A percentile compares a stretch with the other conserved stretches of the same genome.
phyloP scores from a whole-genome alignment of 2,888 invertebrate species.

The Athripsodes cinereus region DNA sequence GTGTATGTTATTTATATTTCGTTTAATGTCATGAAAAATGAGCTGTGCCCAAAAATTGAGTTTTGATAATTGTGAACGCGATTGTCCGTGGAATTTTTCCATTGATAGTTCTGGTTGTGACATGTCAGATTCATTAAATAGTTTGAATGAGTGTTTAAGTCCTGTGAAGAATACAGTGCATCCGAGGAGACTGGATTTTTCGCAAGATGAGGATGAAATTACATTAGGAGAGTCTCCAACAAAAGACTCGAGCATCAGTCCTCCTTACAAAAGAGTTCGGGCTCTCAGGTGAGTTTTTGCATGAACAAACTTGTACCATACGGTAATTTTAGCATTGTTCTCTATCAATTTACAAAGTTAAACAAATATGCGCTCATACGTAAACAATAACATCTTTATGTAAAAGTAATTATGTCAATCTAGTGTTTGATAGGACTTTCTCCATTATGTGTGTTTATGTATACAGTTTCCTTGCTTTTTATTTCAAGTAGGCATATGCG shows the following conservation, averaged over 20 bases:
- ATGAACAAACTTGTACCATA: too few species aligned
- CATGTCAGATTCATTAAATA: conserved; percentile 57
- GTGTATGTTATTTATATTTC: conserved; percentile 5
- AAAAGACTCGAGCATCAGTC: conserved; percentile 31
- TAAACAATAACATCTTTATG: too few species aligned
- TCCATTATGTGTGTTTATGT: neutral
- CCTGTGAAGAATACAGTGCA: conserved; percentile 49
- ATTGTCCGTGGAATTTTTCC: conserved; percentile 40
- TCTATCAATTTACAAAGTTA: too few species aligned
- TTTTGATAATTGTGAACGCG: conserved; percentile 36
- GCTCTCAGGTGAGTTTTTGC: conserved; percentile 45
- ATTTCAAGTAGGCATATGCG: too few species aligned
- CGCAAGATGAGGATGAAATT: conserved; percentile 42
- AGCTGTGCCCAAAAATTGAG: conserved; percentile 36
- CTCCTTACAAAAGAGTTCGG: conserved; percentile 55
- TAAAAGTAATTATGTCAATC: too few species aligned
- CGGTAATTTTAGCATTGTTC: neutral
- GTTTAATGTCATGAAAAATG: conserved; percentile 29
- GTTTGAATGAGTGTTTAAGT: conserved; percentile 53
- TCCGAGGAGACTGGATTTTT: conserved; percentile 57
- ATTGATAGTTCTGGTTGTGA: conserved; percentile 57
- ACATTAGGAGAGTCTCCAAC: conserved; percentile 37
- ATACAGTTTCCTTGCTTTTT: neutral
- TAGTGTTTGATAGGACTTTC: neutral
- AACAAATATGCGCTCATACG: too few species aligned